Conservation (phyloP, 2,113 vertebrate genomes). For the Nyctereutes procyonoides region DNA sequence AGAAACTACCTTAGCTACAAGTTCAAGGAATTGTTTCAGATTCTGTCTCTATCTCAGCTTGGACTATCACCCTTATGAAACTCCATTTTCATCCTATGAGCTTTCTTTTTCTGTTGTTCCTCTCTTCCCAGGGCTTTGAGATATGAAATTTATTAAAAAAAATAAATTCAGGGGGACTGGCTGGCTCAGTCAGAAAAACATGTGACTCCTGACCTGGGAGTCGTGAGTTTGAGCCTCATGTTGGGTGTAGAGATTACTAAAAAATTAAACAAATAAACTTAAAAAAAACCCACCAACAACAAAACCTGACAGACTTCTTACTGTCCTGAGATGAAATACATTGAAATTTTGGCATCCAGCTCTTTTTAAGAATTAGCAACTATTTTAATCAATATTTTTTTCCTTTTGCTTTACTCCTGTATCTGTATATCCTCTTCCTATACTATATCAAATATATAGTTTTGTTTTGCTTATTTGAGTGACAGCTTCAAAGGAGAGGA, state of each 20-base stretch:
- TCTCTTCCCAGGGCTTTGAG: not conserved
- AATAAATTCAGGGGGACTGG: not conserved
- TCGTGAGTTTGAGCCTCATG: not conserved
- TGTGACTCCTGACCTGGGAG: not conserved
- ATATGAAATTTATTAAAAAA: not conserved
- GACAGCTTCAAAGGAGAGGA: not conserved
- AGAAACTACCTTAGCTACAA: not conserved
- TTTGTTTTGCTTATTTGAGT: not conserved
- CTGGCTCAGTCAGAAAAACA: not conserved
- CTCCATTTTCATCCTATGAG: not conserved
- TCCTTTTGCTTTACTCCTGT: not conserved
- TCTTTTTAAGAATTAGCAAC: conserved; percentile 20
- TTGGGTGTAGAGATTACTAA: not conserved
- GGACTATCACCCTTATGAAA: not conserved
- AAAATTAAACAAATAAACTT: not conserved
- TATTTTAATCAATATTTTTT: not conserved
- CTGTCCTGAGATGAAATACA: not conserved
- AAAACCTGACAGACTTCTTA: not conserved
- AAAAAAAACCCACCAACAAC: not conserved
- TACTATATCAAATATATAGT: not conserved
- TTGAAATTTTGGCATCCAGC: not conserved
- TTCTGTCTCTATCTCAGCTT: not conserved
- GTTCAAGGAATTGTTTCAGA: not conserved
- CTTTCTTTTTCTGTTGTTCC: not conserved
- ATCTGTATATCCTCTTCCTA: not conserved